Conservation (phyloP, 2,113 vertebrate species). For the Tychaedon coryphoeus region DNA sequence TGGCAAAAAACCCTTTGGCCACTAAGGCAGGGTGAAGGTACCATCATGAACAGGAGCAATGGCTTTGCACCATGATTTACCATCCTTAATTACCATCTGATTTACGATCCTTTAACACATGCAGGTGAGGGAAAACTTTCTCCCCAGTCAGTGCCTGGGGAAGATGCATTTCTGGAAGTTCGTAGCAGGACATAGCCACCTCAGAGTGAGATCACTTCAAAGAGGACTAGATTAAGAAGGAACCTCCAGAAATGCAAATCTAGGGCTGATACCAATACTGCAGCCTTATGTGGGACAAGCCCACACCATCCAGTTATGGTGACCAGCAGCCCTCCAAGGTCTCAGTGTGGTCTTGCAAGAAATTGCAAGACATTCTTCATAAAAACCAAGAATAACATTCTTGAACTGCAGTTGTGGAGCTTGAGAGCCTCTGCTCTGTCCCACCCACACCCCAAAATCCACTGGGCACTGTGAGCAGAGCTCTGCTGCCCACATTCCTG, state of each 20-base stretch:
- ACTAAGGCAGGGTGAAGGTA: not conserved
- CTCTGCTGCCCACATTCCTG: not conserved
- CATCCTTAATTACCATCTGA: not conserved
- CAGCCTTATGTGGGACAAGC: not conserved
- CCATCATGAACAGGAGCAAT: not conserved
- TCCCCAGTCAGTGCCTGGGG: rapidly evolving
- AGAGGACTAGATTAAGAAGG: not conserved
- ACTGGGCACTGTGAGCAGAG: rapidly evolving
- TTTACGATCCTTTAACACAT: not conserved
- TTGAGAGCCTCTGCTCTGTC: not conserved
- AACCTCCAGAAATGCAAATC: constrained; percentile 7
- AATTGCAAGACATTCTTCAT: not conserved
- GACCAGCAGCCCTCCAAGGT: not conserved
- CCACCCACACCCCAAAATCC: not conserved
- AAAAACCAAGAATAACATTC: not conserved
- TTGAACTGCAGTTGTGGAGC: not conserved
- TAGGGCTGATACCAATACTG: not conserved
- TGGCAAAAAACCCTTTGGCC: not conserved
- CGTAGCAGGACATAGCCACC: not conserved
- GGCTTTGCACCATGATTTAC: not conserved
- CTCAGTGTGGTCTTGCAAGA: not conserved
- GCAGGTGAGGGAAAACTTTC: not conserved
- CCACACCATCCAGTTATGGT: not conserved
- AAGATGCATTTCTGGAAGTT: not conserved
- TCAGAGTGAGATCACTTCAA: not conserved